These are phyloP conservation scores for Holothuria scabra DNA, from an alignment of 53 echinoderm and acorn worm species.

Conservation along the genomic window DNA sequence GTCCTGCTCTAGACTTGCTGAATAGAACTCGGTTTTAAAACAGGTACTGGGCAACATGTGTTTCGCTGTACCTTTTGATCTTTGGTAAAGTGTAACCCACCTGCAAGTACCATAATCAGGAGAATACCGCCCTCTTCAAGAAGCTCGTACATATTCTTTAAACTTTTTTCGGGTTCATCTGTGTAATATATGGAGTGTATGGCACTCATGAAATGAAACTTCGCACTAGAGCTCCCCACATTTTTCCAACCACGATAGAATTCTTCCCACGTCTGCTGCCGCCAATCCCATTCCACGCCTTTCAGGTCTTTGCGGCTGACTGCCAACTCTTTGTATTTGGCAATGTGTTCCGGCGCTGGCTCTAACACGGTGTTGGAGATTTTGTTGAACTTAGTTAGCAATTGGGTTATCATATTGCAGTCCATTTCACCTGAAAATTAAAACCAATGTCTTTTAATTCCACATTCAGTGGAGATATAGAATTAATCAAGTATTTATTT, in stretches of 20 bases:
- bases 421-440: slow-evolving; percentile 66
- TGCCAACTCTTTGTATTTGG: slow-evolving; percentile 60
- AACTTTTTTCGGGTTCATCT: slow-evolving; percentile 47
- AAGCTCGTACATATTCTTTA: slow-evolving; percentile 54
- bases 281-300: slow-evolving; percentile 63
- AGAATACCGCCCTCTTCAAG: slow-evolving; percentile 64
- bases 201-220: slow-evolving; percentile 76
- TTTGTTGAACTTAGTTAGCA: slow-evolving; percentile 50
- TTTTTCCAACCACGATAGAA: slow-evolving; percentile 12
- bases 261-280: slow-evolving; percentile 58
- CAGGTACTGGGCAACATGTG: no score
- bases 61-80: no score
- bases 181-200: slow-evolving; percentile 77
- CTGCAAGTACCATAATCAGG: slow-evolving; percentile 54
- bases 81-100: slow-evolving; percentile 18
- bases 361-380: slow-evolving; percentile 75
- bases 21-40: no score
- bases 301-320: slow-evolving; percentile 5
- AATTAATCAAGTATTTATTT: no score
- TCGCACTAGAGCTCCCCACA: slow-evolving; percentile 6
- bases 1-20: no score
- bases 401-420: slow-evolving; percentile 54
- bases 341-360: slow-evolving; percentile 58
- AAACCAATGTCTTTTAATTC: no score
- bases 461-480: no score